Percentiles rank a stretch among this genome's conserved stretches.
Conservation (phyloP, 2,888 invertebrate genomes). For the Synanthedon vespiformis region DNA sequence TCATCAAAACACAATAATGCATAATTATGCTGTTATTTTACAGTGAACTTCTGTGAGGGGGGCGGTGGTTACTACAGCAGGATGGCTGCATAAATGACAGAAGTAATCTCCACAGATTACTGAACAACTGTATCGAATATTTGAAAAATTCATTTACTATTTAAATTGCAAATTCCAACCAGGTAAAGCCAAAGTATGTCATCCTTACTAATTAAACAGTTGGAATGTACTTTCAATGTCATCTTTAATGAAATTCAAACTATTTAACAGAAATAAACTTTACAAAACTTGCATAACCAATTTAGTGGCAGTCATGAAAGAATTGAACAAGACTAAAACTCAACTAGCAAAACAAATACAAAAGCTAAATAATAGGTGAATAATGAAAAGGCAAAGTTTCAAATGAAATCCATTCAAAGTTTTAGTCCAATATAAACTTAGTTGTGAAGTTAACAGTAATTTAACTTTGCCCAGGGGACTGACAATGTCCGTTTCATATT, state of each 20-base stretch:
- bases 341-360: constrained; percentile 32
- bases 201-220: too few relatives aligned
- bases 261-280: background rate
- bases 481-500: constrained; percentile 1
- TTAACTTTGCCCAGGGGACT: constrained; percentile 22
- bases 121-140: too few relatives aligned
- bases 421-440: constrained; percentile 37
- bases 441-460: constrained; percentile 26
- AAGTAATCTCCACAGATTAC: too few relatives aligned
- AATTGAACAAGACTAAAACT: constrained; percentile 27
- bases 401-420: constrained; percentile 49
- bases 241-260: too few relatives aligned
- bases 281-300: background rate
- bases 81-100: too few relatives aligned
- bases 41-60: too few relatives aligned
- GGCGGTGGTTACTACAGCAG: too few relatives aligned
- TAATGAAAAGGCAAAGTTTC: constrained; percentile 47
- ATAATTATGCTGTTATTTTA: too few relatives aligned
- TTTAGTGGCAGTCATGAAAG: constrained; percentile 31
- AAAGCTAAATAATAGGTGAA: constrained; percentile 45
- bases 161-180: too few relatives aligned
- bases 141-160: too few relatives aligned
- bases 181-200: too few relatives aligned
- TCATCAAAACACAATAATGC: too few relatives aligned
- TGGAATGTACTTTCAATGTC: background rate